Evolutionary conservation across 2,888 invertebrate species (phyloP).

Genomic region (Nemotelus pantherinus): DNA sequence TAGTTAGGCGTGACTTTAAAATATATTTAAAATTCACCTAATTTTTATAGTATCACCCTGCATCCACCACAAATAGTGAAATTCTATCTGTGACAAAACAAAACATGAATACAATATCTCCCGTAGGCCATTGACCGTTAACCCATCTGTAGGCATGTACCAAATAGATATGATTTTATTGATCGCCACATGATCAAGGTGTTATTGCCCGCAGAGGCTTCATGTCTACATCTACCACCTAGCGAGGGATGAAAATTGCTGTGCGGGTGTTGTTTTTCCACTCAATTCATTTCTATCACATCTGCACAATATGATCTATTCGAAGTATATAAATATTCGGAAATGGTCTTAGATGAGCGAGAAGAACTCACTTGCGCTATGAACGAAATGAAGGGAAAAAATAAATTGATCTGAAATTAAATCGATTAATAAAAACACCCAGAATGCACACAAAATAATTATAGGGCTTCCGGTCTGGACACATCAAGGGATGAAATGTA

Average conservation of each 20-base stretch:
- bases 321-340: conserved; percentile 16
- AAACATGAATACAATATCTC: no score
- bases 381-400: conserved; percentile 16
- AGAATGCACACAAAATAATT: conserved; percentile 50
- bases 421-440: conserved; percentile 51
- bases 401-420: conserved; percentile 48
- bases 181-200: conserved; percentile 39
- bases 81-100: no score
- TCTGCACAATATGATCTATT: conserved; percentile 27
- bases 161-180: conserved; percentile 30
- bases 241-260: conserved; percentile 20
- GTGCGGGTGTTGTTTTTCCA: conserved; percentile 31
- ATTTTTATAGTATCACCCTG: no score
- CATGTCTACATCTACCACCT: conserved; percentile 18
- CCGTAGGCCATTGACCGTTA: conserved; percentile 25
- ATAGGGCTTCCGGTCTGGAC: conserved; percentile 50
- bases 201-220: conserved; percentile 39
- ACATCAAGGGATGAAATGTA: conserved; percentile 41
- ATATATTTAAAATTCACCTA: no score
- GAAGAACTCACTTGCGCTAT: not conserved
- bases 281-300: conserved; percentile 31
- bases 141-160: conserved; percentile 29
- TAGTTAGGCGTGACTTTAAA: no score
- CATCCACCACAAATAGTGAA: no score
- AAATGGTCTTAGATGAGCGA: not conserved